Conservation (phyloP, 2,888 invertebrate genomes). For the Rotaria socialis region DNA sequence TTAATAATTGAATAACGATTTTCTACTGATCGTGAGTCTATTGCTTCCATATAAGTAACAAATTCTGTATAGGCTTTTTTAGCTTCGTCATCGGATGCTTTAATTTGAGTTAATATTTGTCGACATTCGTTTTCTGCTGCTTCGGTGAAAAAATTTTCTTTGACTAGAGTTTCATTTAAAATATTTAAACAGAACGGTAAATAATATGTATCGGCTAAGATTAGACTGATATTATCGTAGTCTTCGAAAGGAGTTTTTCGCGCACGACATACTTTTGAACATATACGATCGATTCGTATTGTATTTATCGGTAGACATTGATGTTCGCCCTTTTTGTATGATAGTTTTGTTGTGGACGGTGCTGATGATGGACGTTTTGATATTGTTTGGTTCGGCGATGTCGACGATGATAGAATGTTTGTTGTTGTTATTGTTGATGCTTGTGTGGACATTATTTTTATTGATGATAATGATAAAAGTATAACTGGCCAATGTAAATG, state of each 20-base stretch:
- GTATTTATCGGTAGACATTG: background rate
- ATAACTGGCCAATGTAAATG: conserved; percentile 24
- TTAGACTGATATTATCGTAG: background rate
- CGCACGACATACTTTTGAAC: conserved; percentile 6
- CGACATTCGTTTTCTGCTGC: background rate
- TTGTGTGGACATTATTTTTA: conserved; percentile 26
- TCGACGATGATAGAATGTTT: background rate
- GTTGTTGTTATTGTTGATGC: background rate
- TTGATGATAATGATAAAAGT: conserved; percentile 33
- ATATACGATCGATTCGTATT: background rate
- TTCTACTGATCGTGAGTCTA: background rate
- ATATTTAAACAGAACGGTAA: background rate
- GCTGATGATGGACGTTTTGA: background rate
- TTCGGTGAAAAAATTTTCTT: background rate
- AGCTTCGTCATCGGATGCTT: background rate
- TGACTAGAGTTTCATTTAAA: background rate
- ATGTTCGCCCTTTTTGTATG: background rate
- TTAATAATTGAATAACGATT: background rate
- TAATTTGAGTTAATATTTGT: background rate
- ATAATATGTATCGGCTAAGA: background rate
- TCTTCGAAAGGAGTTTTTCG: background rate
- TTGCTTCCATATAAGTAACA: conserved; percentile 1
- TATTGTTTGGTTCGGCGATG: background rate
- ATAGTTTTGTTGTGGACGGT: background rate
- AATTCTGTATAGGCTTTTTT: background rate